A percentile compares a stretch with the other conserved stretches of the same genome.
Conservation (phyloP, 2,113 vertebrate genomes). For the Indri indri region DNA sequence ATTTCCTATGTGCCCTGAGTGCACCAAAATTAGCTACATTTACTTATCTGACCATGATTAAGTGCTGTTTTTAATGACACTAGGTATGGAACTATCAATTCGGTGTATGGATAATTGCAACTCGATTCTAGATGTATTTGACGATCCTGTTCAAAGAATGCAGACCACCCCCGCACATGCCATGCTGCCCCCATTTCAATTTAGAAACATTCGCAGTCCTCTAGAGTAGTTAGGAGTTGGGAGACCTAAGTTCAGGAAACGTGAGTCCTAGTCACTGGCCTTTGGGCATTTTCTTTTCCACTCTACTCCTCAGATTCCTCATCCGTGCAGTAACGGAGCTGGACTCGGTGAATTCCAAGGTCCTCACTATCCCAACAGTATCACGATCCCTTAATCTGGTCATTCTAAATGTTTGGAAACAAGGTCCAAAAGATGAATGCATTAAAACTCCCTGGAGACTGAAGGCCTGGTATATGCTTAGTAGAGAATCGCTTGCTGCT, state of each 20-base stretch:
- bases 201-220: not conserved
- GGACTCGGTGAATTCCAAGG: not conserved
- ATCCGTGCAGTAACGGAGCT: not conserved
- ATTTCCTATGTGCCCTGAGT: not conserved
- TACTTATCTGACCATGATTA: not conserved
- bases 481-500: not conserved
- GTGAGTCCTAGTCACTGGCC: not conserved
- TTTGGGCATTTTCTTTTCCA: not conserved
- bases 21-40: not conserved
- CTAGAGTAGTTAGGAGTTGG: not conserved
- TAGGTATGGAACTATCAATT: not conserved
- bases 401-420: constrained; percentile 26
- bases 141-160: not conserved
- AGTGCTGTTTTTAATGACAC: not conserved
- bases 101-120: not conserved
- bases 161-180: not conserved
- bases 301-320: not conserved
- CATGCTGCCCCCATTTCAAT: not conserved
- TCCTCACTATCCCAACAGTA: not conserved
- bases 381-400: constrained; percentile 1
- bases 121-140: not conserved
- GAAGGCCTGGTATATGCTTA: constrained; percentile 31
- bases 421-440: constrained; percentile 30
- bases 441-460: constrained; percentile 46
- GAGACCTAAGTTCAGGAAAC: not conserved